Base-by-base conservation (phyloP, 2,888 invertebrate species). In the Lymantria dispar region DNA sequence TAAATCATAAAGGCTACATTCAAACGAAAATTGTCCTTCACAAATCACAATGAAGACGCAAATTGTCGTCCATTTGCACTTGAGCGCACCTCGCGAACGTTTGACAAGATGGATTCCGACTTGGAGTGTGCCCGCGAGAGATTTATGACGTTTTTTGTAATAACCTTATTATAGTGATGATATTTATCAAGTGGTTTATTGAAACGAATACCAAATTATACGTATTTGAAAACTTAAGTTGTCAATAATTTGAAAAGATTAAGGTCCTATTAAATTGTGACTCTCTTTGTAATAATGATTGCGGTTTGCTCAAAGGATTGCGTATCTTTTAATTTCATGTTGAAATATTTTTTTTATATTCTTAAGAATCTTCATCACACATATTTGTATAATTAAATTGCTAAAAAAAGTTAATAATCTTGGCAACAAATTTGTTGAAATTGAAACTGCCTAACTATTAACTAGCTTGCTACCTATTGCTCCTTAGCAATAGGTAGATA, bases 21-120 rank as follows among this genome's bases (percentile, higher is more conserved):
- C 8, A 9, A 48, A n/a, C 10, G 41, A 47, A 13, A 36, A 37
- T 10, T 14, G 33, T 13, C 15, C 9, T n/a, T 15, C n/a, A 36
- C 8, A 36, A 12, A 42, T 30, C 13, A 42, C 10, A 42, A 37
- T 38, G 10, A n/a, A 48, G 48, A 45, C 53, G 58, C 50, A 43
- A 47, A 57, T 56, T 43, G 46, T 60, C 57, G 37, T 51, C 59
- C 52, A 12, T 62, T 66, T 48, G 55, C 64, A 56, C 70, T 54
- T 53, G 53, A 56, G 44, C 45, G 53, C 41, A 30, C 46, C 44
- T 48, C 39, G 38, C 47, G 22, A n/a, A 53, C 55, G 40, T 47
- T n/a, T 50, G 57, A 48, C 45, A 51, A 50, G 45, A 50, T 55
- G 48, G 39, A 40, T 30, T 42, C 43, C 59, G 74, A 68, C 70